phyloP scores from a whole-genome alignment of 2,113 vertebrate genomes.

The Cyprinodon tularosa region DNA sequence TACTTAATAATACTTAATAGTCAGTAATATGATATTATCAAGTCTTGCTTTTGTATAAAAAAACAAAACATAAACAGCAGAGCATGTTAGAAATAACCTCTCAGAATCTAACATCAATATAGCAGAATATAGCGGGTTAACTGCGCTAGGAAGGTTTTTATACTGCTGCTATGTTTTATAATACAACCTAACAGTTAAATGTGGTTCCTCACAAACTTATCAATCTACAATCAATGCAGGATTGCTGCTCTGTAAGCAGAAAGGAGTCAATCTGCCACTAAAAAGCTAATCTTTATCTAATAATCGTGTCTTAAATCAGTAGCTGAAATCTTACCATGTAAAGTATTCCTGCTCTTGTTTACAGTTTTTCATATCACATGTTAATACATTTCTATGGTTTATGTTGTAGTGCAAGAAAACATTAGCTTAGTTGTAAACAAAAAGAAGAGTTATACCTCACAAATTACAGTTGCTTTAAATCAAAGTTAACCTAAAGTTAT shows the following conservation, averaged over 20 bases:
- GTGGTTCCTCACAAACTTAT: slow-evolving; percentile 14
- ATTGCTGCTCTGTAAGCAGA: slow-evolving; percentile 44
- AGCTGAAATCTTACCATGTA: not conserved
- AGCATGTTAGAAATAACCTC: slow-evolving; percentile 2
- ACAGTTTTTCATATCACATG: not conserved
- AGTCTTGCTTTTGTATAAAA: not conserved
- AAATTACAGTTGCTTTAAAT: too few relatives aligned
- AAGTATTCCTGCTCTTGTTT: not conserved
- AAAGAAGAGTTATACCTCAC: too few relatives aligned
- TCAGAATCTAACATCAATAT: slow-evolving; percentile 2
- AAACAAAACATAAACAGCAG: not conserved
- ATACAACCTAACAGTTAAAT: slow-evolving; percentile 14
- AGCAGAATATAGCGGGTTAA: slow-evolving; percentile 12
- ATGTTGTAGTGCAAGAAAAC: not conserved
- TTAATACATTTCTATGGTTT: not conserved
- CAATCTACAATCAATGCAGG: slow-evolving; percentile 27
- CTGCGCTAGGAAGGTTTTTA: slow-evolving; percentile 24
- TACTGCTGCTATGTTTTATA: slow-evolving; percentile 16
- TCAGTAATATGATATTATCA: not conserved
- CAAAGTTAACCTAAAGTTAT: too few relatives aligned
- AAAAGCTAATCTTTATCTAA: slow-evolving; percentile 22
- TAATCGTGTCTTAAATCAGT: slow-evolving; percentile 19
- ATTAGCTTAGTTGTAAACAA: not conserved
- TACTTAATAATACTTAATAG: not conserved
- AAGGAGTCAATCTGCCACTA: slow-evolving; percentile 38